Evolutionary conservation across 2,113 vertebrate species (phyloP).

Genomic region (Lipotes vexillifer): DNA sequence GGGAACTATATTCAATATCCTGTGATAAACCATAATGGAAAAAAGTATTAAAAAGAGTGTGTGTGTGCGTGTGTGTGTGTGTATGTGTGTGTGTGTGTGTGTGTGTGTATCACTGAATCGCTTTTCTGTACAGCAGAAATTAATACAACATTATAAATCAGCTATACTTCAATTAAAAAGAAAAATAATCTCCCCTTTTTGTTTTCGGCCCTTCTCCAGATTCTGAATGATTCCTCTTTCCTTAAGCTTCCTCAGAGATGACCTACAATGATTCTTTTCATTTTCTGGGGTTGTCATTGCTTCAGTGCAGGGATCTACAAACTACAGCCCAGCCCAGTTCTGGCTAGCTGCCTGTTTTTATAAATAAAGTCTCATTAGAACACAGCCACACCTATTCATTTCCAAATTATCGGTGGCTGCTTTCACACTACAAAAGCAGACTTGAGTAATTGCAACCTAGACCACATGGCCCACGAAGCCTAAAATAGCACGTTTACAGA

Average conservation of each 20-base stretch:
- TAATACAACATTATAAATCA: not conserved
- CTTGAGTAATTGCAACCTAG: not conserved
- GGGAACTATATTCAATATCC: not conserved
- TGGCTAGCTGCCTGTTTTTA: not conserved
- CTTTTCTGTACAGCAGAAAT: not conserved
- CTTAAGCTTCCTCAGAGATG: not conserved
- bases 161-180: not conserved
- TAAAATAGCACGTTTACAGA: not conserved
- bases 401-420: not conserved
- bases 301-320: not conserved
- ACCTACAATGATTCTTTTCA: not conserved
- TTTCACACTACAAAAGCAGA: not conserved
- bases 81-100: not conserved
- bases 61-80: not conserved
- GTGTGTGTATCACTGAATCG: not conserved
- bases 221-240: not conserved
- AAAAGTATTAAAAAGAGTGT: not conserved
- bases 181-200: not conserved
- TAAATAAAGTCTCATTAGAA: constrained; percentile 35
- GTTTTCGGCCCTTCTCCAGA: not conserved
- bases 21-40: not conserved
- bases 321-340: not conserved
- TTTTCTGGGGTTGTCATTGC: not conserved
- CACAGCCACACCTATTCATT: not conserved
- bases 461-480: not conserved